Evolutionary conservation across 2,113 vertebrate genomes (phyloP).

Genomic region (Odobenus rosmarus): DNA sequence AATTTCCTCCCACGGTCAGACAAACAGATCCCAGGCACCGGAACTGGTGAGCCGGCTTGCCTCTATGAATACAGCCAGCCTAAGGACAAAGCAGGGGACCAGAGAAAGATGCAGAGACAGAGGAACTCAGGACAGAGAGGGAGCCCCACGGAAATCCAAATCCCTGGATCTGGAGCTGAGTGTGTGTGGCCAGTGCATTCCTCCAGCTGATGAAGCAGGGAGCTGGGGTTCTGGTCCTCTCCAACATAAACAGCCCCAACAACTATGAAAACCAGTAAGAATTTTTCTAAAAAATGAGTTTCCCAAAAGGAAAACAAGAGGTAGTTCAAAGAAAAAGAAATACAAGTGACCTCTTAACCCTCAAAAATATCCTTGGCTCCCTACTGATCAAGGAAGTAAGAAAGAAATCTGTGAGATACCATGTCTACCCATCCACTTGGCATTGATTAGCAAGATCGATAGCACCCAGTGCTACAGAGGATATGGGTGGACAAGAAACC

Average conservation of each 20-base stretch:
- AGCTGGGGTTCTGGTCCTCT: background rate
- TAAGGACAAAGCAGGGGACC: background rate
- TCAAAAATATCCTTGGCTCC: no score
- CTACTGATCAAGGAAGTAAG: background rate
- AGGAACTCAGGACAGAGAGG: background rate
- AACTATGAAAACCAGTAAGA: background rate
- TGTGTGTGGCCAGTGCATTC: rapidly evolving
- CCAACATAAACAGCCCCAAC: background rate
- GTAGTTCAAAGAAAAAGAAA: background rate
- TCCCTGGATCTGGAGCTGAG: background rate
- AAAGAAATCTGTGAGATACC: background rate
- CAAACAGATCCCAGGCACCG: background rate
- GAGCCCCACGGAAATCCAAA: rapidly evolving
- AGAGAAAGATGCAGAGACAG: background rate
- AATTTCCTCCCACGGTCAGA: background rate
- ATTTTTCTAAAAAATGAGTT: background rate
- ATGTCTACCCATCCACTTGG: background rate
- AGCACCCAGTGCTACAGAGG: background rate
- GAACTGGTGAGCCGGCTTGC: background rate
- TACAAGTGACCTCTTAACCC: background rate
- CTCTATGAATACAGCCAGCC: background rate
- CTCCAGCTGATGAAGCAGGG: background rate
- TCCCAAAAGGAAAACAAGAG: background rate
- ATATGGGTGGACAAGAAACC: background rate
- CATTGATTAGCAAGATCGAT: rapidly evolving